Evolutionary conservation across 2,888 invertebrate species (phyloP).

Genomic region (Automeris io): DNA sequence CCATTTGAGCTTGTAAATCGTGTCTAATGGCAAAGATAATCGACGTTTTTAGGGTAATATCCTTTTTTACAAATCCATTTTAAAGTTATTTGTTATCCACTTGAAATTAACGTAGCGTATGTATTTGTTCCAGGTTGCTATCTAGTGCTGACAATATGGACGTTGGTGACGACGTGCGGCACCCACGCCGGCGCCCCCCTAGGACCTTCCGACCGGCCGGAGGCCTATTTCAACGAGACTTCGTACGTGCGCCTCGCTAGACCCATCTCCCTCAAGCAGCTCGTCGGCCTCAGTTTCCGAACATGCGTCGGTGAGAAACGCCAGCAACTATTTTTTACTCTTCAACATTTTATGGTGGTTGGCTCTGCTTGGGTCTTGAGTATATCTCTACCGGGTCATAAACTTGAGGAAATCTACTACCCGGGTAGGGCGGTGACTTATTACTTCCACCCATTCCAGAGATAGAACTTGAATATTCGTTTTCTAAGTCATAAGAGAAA

Average conservation of each 20-base stretch:
- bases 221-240: slow-evolving; percentile 90
- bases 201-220: slow-evolving; percentile 80
- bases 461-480: too few species aligned
- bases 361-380: too few species aligned
- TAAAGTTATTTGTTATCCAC: background rate
- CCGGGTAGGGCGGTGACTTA: too few species aligned
- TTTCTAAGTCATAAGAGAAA: too few species aligned
- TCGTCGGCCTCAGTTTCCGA: slow-evolving; percentile 88
- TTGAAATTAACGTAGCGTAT: background rate
- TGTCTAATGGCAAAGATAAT: background rate
- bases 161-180: slow-evolving; percentile 20
- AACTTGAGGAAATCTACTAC: too few species aligned
- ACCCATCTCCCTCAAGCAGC: slow-evolving; percentile 86
- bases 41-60: background rate
- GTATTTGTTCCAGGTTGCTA: slow-evolving; percentile 31
- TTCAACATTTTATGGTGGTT: background rate
- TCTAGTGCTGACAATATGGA: slow-evolving; percentile 26
- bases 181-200: slow-evolving; percentile 43
- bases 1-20: background rate
- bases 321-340: background rate
- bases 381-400: too few species aligned
- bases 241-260: slow-evolving; percentile 84
- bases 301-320: slow-evolving; percentile 83
- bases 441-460: too few species aligned
- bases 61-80: background rate